Base-by-base conservation (phyloP, 2,888 invertebrate species). In the Yponomeuta malinellus region DNA sequence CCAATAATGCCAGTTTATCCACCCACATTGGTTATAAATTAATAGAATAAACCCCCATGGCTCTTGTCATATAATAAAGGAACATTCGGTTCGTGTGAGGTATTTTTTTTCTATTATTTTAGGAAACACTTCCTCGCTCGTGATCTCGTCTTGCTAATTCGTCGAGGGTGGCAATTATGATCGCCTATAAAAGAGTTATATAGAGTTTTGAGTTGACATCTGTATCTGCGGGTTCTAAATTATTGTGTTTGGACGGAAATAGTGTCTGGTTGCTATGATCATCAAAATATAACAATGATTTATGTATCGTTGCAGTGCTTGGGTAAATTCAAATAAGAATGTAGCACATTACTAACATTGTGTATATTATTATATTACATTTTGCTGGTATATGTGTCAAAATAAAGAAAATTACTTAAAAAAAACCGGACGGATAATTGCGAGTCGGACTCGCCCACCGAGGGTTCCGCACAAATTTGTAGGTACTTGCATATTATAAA, bases 21-120 rank as follows among this genome's bases (percentile, higher is more conserved):
- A 89, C 91, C 92, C 92, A 91, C 92, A 91, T 91, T 84, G 90
- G 89, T 84, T 87, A 90, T 90, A 92, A 92, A 92, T 91, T 92
- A 92, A 91, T 91, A 91, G 88, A 88, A 87, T 86, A 84, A 85
- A 83, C 90, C 91, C 91, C 85, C 86, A 90, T 91, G 83, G 77
- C 75, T 81, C 43, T 81, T 88, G 88, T 88, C 87, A 82, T 88
- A 86, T 89, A 89, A 90, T 90, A 88, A 89, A 86, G 82, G 82
- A 85, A 85, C 85, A 87, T 89, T 89, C 85, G 83, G 79, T 77
- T 86, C 88, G 89, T 91, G 91, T 91, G 92, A 86, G 91, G 92
- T 90, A 91, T 91, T 90, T 91, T 87, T 87, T 73, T 90, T 90
- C 23, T 84, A 81, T 83, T 83, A 78, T 87, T 89, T 87, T 84